Percentiles rank a stretch among this genome's conserved stretches.
Conservation (phyloP, 2,797 vertebrate species). For the Propithecus deckenii region DNA sequence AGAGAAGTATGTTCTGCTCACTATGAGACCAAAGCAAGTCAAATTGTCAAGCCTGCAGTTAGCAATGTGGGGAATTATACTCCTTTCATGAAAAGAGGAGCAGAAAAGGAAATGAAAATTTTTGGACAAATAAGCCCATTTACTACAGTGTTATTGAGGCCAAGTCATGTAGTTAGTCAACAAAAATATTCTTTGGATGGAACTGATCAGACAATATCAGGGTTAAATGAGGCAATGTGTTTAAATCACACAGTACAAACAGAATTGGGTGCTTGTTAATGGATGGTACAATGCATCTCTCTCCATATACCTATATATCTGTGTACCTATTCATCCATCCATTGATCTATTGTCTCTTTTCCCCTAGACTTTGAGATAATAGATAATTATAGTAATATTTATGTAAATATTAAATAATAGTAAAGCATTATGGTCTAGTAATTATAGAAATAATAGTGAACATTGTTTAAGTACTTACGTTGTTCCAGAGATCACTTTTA, state of each 20-base stretch:
- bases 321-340: background rate
- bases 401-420: background rate
- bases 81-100: background rate
- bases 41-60: background rate
- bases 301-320: background rate
- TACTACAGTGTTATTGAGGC: background rate
- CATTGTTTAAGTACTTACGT: background rate
- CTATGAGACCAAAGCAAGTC: background rate
- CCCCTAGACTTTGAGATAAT: background rate
- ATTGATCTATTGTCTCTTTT: background rate
- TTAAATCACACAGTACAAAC: background rate
- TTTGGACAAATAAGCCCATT: background rate
- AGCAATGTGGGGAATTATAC: background rate
- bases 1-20: background rate
- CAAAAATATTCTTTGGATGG: background rate
- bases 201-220: background rate
- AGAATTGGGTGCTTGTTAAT: background rate
- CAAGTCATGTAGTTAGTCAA: background rate
- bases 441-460: background rate
- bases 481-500: background rate
- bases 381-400: background rate
- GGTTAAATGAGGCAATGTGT: background rate
- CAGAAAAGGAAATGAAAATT: background rate
- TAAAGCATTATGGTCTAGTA: background rate
- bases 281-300: background rate